Base-by-base conservation (phyloP, 1,140 invertebrate species). In the Armadillidium nasatum region DNA sequence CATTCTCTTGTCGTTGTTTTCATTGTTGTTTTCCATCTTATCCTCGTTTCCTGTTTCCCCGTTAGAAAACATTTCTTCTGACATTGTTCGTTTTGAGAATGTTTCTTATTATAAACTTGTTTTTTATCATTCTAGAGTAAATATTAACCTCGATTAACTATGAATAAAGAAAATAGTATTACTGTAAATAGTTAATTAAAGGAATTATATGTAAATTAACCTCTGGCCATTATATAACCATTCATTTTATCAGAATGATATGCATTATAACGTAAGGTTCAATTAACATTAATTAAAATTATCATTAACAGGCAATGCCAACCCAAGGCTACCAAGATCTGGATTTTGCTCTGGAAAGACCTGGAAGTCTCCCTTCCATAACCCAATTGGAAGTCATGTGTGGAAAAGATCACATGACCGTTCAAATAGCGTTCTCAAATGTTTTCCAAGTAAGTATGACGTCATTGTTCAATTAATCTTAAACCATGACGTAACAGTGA, bases 351-450 rank as follows among this genome's bases (percentile, higher is more conserved):
- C 76, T 81, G 22, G 91, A 93, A 81, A 87, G 92, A 84, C 91
- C 92, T 15, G 88, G 90, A 19, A 91, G 91, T 50, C 93, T 93
- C 91, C 91, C 92, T 70, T 89, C 91, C 81, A 92, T 95, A 81
- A 89, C 91, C 77, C 91, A 91, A 22, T 85, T 97, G 79, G 94
- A 96, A 84, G 95, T 95, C 60, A 94, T 94, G 92, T 95, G 93
- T 84, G 94, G 94, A 15, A 86, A 86, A 77, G 82, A 86, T 72
- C 93, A 95, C 83, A 96, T 96, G 93, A 93, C 95, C 83, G 94
- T 97, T 0, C 93, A 96, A 82, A 88, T 96, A 68, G 92, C 92
- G 70, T 97, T 97, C 84, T 93, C 92, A 68, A 91, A 92, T 81
- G 93, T 93, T 10, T 96, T 96, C 85, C 92, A 95, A 70, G 82